These are phyloP conservation scores for Laodelphax striatellus DNA, from an alignment of 1,140 invertebrate genomes.

Conservation along the genomic window DNA sequence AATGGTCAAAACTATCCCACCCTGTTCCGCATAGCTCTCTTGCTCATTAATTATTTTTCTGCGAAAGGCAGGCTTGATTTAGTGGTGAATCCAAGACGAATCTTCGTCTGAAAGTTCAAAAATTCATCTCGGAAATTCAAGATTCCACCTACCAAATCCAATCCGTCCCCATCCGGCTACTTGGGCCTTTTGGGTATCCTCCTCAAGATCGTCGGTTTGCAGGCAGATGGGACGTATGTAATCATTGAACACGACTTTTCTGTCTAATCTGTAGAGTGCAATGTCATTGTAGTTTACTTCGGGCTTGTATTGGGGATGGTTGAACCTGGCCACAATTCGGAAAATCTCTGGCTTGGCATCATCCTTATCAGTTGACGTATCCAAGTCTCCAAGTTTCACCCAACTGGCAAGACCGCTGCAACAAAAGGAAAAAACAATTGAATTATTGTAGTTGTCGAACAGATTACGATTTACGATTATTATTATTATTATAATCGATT, in stretches of 20 bases:
- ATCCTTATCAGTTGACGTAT: conserved; percentile 32
- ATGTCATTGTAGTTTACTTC: conserved; percentile 41
- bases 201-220: not conserved
- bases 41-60: too few species aligned
- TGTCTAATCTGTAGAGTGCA: conserved; percentile 36
- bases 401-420: conserved; percentile 24
- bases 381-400: conserved; percentile 39
- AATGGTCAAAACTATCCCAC: too few species aligned
- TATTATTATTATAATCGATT: too few species aligned
- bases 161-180: conserved; percentile 40
- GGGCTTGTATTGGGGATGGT: conserved; percentile 37
- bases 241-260: conserved; percentile 32
- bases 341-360: conserved; percentile 33
- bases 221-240: conserved; percentile 42
- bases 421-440: too few species aligned
- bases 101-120: too few species aligned
- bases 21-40: too few species aligned
- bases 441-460: too few species aligned
- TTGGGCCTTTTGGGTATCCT: conserved; percentile 24
- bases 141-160: conserved; percentile 17
- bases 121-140: too few species aligned
- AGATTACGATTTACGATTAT: too few species aligned
- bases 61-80: too few species aligned
- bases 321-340: conserved; percentile 26
- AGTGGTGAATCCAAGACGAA: too few species aligned